These are phyloP conservation scores for Desoria tigrina DNA, from an alignment of 2,888 invertebrate genomes.

Conservation along the genomic window DNA sequence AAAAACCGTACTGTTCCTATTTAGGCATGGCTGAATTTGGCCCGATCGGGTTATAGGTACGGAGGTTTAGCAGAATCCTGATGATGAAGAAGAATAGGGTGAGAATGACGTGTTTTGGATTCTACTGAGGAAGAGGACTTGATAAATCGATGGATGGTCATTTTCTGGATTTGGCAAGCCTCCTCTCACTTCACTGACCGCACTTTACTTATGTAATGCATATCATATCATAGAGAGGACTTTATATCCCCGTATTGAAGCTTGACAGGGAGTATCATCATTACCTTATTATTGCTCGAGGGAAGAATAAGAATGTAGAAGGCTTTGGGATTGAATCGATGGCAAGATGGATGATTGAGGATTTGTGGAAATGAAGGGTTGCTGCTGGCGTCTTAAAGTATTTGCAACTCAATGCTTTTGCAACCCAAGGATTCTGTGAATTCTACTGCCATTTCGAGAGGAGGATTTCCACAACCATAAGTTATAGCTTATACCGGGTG, in stretches of 20 bases:
- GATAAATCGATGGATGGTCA: constrained; percentile 12
- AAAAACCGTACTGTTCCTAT: background rate
- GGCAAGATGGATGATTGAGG: too few relatives aligned
- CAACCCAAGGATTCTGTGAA: background rate
- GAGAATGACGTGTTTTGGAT: background rate
- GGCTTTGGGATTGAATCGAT: too few relatives aligned
- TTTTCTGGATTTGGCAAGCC: constrained; percentile 1
- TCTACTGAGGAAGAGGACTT: constrained; percentile 1
- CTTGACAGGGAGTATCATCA: too few relatives aligned
- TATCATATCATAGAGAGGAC: too few relatives aligned
- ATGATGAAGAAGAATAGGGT: background rate
- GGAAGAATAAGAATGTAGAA: too few relatives aligned
- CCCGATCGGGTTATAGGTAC: too few relatives aligned
- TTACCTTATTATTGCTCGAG: too few relatives aligned
- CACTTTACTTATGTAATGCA: too few relatives aligned
- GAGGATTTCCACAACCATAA: constrained; percentile 10
- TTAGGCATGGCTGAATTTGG: background rate
- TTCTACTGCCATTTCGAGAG: constrained; percentile 14
- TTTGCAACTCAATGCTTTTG: background rate
- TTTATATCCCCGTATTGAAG: too few relatives aligned
- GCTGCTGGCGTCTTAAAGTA: too few relatives aligned
- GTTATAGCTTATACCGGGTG: too few relatives aligned
- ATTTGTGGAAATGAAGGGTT: too few relatives aligned
- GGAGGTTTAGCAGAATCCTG: background rate
- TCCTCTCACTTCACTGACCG: background rate